Base-by-base conservation (phyloP, 2,888 invertebrate genomes). In the Hetaerina titia region DNA sequence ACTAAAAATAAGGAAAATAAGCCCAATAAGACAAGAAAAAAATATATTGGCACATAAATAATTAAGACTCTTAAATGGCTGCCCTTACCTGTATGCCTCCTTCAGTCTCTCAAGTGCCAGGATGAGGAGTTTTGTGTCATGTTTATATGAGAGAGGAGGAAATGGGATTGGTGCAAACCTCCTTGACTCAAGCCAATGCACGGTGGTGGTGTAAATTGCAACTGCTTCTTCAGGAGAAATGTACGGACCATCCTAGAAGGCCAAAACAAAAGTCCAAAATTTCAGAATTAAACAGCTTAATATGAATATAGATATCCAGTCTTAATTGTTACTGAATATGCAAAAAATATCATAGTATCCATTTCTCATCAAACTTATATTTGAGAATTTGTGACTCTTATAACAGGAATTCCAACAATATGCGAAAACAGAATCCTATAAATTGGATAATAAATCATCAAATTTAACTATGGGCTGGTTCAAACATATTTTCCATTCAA, bases 161-260 rank as follows among this genome's bases (percentile, higher is more conserved):
- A 99, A 99, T 0, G 99, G 99, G 96, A 99, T 99, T 0, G 99
- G 99, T 0, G 99, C 99, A 97, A 99, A 99, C 95, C 99, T 97
- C 90, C 99, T 97, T 0, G 99, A 99, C 97, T 99, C 99, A 95
- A 99, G 97, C 99, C 99, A 99, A 97, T 99, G 99, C 0, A 99
- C 99, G 2, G 99, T 99, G 0, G 99, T 99, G 0, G 99, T 99
- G 97, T 99, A 99, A 96, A 99, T 99, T 63, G 99, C 99, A 22
- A 99, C 99, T 45, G 99, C 99, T 97, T 99, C 99, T 97, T 99
- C 99, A 0, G 99, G 99, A 0, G 99, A 99, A 96, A 99, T 99
- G 97, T 99, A 99, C 0, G 99, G 99, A 94, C 99, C 99, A 97
- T 99, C 99, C 98, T 98, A 96, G 25, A 96, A 96, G 95, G n/a